Base-by-base conservation (phyloP, 35 echinoderm and acorn worm species). In the Lytechinus pictus region DNA sequence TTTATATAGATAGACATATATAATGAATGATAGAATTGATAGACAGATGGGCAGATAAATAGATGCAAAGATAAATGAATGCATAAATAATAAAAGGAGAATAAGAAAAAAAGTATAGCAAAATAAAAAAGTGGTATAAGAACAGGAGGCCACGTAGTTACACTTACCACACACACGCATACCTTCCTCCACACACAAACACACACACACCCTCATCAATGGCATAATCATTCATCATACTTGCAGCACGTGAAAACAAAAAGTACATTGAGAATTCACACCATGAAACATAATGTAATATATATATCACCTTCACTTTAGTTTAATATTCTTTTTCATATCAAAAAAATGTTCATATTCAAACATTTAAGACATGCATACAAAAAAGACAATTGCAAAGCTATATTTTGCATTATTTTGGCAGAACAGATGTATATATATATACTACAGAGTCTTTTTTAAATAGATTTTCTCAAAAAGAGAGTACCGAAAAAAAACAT, bases 311-410 rank as follows among this genome's bases (percentile, higher is more conserved):
- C 88, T 9, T 90, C 28, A 52, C 52, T 44, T 28, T 90, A 44
- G 29, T 90, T 90, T 90, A 90, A 90, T 90, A 54, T 90, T 90
- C 88, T 54, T 90, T 54, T 90, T 90, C 88, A 90, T 90, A 90
- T 90, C 29, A 90, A 90, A 90, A 90, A 60, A 44, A 90, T 90
- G 9, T 33, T 90, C 88, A 90, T 54, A 90, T 33, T 90, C 9
- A 90, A 90, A 90, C 88, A 90, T 90, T 90, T 54, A 90, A 79
- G 66, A 90, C 88, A 93, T 93, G 92, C 92, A 93, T 93, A 93
- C 92, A 93, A 93, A 93, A 93, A 19, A 93, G 16, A 88, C 10
- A 88, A 88, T 27, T 88, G 86, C 88, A 90, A 54, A 54, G 88
- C 88, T 90, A 90, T 90, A 55, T 4, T 57, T 93, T 93, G 54